Base-by-base conservation (phyloP, 92 coral and sea anemone genomes). In the Epizoanthus fatuus region DNA sequence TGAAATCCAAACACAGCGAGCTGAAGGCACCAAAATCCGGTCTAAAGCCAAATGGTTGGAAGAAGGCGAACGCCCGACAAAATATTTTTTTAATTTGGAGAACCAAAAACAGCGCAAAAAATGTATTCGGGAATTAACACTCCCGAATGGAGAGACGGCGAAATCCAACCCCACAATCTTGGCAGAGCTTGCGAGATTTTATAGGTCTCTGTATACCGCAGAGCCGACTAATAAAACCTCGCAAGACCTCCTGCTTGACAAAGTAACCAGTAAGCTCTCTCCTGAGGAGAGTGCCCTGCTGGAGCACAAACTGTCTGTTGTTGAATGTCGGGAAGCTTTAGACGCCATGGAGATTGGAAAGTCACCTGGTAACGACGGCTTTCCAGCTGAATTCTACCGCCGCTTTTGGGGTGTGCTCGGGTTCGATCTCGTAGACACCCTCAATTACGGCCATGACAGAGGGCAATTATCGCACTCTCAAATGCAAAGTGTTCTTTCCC, bases 1-100 rank as follows among this genome's bases (percentile, higher is more conserved):
- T 59, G 65, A 59, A 59, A 12, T 15, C 62, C 65, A 29, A 67
- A n/a, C n/a, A n/a, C n/a, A n/a, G n/a, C n/a, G n/a, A n/a, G n/a
- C n/a, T n/a, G n/a, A n/a, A 20, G 86, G 86, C 63, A 51, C 42
- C 40, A 65, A 81, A 22, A 49, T 81, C 20, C 56, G 77, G 5
- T 70, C 69, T 69, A 35, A 79, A 39, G 80, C 80, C 39, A 54
- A 32, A 17, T 83, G 87, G 87, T 38, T 59, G 3, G 87, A 83
- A 72, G 35, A 70, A 8, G 87, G 87, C 5, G 87, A 83, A 25
- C 44, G 53, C n/a, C 70, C 71, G 4, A 72, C 87, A 0, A 55
- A 52, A 38, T 83, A 72, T 57, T 83, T 83, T n/a, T 84, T 84
- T 22, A 40, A 59, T 22, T 53, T 73, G 39, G 81, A 84, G 39